A percentile compares a stretch with the other conserved stretches of the same genome.
Evolutionary conservation across 2,797 vertebrate genomes (phyloP).

Genomic region (Tenualosa thibaudeaui): DNA sequence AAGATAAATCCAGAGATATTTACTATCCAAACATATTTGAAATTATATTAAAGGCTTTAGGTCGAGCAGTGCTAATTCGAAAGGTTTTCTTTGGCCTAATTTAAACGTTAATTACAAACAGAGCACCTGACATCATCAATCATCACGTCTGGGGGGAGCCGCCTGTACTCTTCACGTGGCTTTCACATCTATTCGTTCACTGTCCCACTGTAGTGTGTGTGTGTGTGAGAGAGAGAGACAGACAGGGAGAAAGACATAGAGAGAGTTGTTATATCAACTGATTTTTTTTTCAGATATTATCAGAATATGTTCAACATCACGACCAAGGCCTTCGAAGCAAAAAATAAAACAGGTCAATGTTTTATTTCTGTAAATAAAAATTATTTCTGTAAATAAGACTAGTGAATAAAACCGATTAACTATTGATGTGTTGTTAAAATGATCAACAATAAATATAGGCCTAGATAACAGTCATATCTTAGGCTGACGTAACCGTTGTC

Average conservation of each 20-base stretch:
- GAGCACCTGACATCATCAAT: constrained; percentile 76
- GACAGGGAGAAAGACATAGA: not conserved
- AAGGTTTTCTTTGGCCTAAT: constrained; percentile 59
- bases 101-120: constrained; percentile 76
- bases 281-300: not conserved
- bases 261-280: not conserved
- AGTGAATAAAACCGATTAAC: too few relatives aligned
- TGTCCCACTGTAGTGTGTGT: constrained; percentile 11
- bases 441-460: not conserved
- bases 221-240: not conserved
- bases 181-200: constrained; percentile 30
- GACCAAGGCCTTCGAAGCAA: not conserved
- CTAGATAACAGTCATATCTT: not conserved
- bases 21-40: constrained; percentile 43
- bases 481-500: not conserved
- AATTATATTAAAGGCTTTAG: constrained; percentile 51
- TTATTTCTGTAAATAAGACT: too few relatives aligned
- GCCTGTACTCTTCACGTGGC: constrained; percentile 57
- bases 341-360: not conserved
- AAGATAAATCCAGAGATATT: constrained; percentile 40
- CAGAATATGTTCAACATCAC: not conserved
- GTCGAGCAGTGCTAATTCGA: constrained; percentile 54
- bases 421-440: too few relatives aligned
- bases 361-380: not conserved
- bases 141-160: constrained; percentile 56